Evolutionary conservation across 2,888 invertebrate species (phyloP), one percentile per base, ranked within the genome.

Genomic region (Limnephilus rhombicus): DNA sequence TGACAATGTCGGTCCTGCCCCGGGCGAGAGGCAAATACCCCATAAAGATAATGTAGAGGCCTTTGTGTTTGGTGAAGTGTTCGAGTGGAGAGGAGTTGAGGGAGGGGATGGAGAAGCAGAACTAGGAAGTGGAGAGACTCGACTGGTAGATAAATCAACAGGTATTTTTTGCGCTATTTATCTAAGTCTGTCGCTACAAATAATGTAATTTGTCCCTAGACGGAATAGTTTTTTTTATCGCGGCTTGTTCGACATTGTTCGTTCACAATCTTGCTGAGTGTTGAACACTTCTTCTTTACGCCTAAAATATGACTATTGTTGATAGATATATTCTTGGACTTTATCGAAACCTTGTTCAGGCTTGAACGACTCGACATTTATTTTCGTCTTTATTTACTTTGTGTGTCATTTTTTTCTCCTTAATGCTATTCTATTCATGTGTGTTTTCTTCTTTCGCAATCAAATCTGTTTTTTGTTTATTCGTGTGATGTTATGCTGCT

Each of bases 141-240:
- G 68, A 24, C 68, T 68, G 24, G 68, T 68, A 68, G 68, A 68
- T 68, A 68, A 68, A 68, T 68, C 68, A 68, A 68, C 68, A 68
- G 68, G 68, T 68, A 68, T 68, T 68, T 68, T 68, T 68, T 68
- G 68, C 68, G 68, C 68, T 68, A 68, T 68, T 68, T 68, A 68
- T 68, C 68, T n/a, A 68, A 68, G 68, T 68, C 68, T n/a, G 68
- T 68, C 68, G 68, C 68, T 68, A 68, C 68, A 68, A 68, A 68
- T 68, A 68, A 68, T 68, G 68, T 68, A 68, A 68, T 68, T 68
- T 68, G 68, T 68, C 24, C n/a, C 68, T n/a, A 11, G 68, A 68
- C 24, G 68, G 68, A 68, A 68, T 68, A 68, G 68, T 68, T 68
- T 53, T 68, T 53, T 53, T 68, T 68, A 68, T 68, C 68, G 68